phyloP scores from a whole-genome alignment of 2,888 invertebrate species.

The Hemithea aestivaria region DNA sequence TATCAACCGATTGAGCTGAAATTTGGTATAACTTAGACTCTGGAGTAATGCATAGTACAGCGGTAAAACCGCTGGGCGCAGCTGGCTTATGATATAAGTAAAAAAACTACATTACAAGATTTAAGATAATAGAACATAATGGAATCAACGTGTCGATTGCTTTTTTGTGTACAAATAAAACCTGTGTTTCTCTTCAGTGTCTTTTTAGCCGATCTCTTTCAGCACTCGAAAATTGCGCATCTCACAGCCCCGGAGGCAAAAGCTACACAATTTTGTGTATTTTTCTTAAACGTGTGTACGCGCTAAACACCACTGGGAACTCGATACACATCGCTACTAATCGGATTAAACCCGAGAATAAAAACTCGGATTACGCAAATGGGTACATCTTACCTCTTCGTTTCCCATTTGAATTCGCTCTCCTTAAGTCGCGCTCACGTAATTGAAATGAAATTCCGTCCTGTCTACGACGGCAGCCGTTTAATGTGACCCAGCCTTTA shows the following conservation, averaged over 20 bases:
- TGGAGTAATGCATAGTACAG: too few relatives aligned
- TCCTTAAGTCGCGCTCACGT: slow-evolving; percentile 43
- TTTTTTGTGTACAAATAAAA: too few relatives aligned
- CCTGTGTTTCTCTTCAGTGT: too few relatives aligned
- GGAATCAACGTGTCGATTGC: too few relatives aligned
- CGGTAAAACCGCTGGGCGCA: too few relatives aligned
- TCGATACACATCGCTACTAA: slow-evolving; percentile 32
- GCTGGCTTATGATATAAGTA: too few relatives aligned
- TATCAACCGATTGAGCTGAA: too few relatives aligned
- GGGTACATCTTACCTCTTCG: slow-evolving; percentile 38
- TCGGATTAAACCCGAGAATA: slow-evolving; percentile 45
- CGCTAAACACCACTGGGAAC: slow-evolving; percentile 3
- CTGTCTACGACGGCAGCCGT: slow-evolving; percentile 35
- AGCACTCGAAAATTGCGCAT: too few relatives aligned
- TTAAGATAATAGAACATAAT: too few relatives aligned
- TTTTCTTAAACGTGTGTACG: not conserved
- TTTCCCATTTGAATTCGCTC: slow-evolving; percentile 52
- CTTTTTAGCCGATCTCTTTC: too few relatives aligned
- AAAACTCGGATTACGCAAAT: slow-evolving; percentile 57
- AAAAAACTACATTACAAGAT: too few relatives aligned
- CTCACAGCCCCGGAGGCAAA: not conserved
- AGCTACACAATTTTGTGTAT: not conserved
- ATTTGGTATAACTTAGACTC: too few relatives aligned
- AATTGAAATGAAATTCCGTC: slow-evolving; percentile 63
- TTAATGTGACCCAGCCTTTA: slow-evolving; percentile 33